These are phyloP conservation scores for Channa maculata DNA, from an alignment of 2,113 vertebrate genomes.

Conservation along the genomic window DNA sequence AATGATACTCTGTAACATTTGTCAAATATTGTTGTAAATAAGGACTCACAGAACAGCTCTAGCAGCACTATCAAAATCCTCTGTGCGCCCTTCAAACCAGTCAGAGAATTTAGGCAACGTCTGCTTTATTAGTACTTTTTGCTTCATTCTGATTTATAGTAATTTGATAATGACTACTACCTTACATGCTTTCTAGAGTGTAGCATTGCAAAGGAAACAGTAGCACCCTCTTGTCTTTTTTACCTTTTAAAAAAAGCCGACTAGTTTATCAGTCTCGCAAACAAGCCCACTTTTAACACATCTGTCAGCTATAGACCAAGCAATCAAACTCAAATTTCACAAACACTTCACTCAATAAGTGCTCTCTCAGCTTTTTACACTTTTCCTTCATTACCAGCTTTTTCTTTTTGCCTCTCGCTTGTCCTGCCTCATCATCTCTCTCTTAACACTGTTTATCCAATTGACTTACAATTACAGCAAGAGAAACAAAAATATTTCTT, in stretches of 20 bases:
- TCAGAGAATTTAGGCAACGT: too few species aligned
- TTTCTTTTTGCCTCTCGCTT: conserved; percentile 42
- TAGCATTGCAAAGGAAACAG: background rate
- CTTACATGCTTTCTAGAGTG: too few species aligned
- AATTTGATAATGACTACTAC: too few species aligned
- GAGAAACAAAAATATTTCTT: conserved; percentile 65
- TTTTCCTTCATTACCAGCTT: conserved; percentile 58
- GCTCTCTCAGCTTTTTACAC: conserved; percentile 63
- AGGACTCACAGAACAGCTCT: too few species aligned
- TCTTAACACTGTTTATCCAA: conserved; percentile 50
- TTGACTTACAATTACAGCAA: conserved; percentile 58
- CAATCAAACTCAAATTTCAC: conserved; percentile 73
- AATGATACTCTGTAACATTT: too few species aligned
- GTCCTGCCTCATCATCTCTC: conserved; percentile 45
- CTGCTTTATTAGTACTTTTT: too few species aligned
- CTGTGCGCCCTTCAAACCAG: too few species aligned
- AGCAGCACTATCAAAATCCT: too few species aligned
- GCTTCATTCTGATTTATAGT: too few species aligned
- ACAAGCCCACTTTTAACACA: conserved; percentile 53
- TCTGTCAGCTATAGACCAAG: conserved; percentile 53
- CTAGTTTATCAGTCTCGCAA: conserved; percentile 47
- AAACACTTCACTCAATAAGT: conserved; percentile 69
- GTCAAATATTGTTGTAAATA: too few species aligned
- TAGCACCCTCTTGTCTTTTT: conserved; percentile 20
- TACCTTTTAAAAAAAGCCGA: conserved; percentile 22